These are phyloP conservation scores for Drosophila ogumai DNA, from an alignment of 1,140 invertebrate species.

Conservation along the genomic window DNA sequence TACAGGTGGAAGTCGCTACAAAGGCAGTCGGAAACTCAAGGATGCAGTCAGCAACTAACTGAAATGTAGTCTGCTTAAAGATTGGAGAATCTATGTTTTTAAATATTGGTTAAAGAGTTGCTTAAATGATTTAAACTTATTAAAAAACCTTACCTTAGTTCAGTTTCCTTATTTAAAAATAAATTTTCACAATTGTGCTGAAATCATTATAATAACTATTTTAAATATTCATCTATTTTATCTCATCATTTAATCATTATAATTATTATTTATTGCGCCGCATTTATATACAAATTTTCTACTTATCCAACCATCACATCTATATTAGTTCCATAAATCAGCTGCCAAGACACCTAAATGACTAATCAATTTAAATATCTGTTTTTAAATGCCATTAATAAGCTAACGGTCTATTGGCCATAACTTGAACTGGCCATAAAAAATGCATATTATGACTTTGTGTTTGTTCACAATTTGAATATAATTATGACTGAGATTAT, in stretches of 20 bases:
- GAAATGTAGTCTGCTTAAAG: neutral
- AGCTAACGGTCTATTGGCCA: conserved; percentile 21
- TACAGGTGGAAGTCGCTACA: conserved; percentile 48
- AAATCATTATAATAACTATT: neutral
- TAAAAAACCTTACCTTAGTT: no score
- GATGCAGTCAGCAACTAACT: neutral
- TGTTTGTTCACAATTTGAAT: conserved; percentile 39
- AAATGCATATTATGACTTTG: conserved; percentile 29
- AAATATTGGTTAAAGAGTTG: no score
- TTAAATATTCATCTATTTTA: neutral
- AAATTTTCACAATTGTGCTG: neutral
- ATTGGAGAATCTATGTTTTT: no score
- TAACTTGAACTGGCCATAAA: conserved; percentile 29
- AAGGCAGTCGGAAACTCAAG: neutral
- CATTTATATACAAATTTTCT: conserved; percentile 7
- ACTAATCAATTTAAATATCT: conserved; percentile 21
- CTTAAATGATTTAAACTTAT: neutral
- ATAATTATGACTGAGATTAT: conserved; percentile 26
- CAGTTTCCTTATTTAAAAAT: neutral
- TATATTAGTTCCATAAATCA: conserved; percentile 36
- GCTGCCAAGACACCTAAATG: conserved; percentile 10
- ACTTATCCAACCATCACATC: conserved; percentile 11
- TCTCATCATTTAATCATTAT: neutral
- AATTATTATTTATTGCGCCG: conserved; percentile 1
- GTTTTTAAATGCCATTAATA: conserved; percentile 34